phyloP scores from a whole-genome alignment of 2,113 vertebrate genomes.

The Chaetorhynchus papuensis region DNA sequence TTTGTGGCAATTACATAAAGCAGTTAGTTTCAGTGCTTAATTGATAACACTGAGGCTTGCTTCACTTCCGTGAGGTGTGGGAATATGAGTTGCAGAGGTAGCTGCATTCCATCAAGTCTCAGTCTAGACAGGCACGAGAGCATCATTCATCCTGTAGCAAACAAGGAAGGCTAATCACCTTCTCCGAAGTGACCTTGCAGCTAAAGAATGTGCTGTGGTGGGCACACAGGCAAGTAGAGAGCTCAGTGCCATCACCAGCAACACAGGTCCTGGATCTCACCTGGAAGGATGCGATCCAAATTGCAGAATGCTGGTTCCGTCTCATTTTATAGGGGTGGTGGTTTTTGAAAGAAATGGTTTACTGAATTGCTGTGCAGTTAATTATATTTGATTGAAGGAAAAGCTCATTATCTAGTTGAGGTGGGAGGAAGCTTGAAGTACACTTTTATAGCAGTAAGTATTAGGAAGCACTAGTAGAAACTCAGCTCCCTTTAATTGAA shows the following conservation, averaged over 20 bases:
- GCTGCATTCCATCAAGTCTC: constrained; percentile 30
- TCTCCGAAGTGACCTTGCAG: constrained; percentile 9
- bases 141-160: constrained; percentile 20
- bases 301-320: neutral
- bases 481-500: neutral
- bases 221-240: neutral
- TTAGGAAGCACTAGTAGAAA: neutral
- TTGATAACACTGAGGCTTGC: constrained; percentile 6
- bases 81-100: neutral
- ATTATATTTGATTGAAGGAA: neutral
- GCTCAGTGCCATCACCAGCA: neutral
- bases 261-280: neutral
- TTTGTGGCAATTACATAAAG: constrained; percentile 1
- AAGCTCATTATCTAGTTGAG: neutral
- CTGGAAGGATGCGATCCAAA: neutral
- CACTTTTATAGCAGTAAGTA: neutral
- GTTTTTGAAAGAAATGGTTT: neutral
- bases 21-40: neutral
- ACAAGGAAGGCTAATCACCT: constrained; percentile 21
- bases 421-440: neutral
- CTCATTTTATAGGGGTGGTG: neutral
- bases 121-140: constrained; percentile 39
- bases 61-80: constrained; percentile 16
- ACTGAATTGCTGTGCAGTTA: neutral
- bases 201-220: constrained; percentile 9